phyloP scores from a whole-genome alignment of 2,888 invertebrate genomes.

The Xestoiulus laeticollis region DNA sequence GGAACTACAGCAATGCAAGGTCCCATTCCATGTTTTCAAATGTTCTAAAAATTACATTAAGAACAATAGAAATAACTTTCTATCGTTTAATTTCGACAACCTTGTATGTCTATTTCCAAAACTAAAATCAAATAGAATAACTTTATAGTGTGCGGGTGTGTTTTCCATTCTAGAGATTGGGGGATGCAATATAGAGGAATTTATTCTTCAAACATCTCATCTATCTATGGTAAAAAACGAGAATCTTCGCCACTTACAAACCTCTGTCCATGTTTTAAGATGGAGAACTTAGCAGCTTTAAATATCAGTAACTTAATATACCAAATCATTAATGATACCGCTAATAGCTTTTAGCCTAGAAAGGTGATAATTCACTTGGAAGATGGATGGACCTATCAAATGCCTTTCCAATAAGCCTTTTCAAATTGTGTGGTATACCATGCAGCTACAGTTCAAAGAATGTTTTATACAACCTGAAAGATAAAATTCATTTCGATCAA shows the following conservation, averaged over 20 bases:
- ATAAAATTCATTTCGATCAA: too few species aligned
- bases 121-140: too few species aligned
- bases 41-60: neutral
- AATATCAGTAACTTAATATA: neutral
- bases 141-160: too few species aligned
- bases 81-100: neutral
- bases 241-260: neutral
- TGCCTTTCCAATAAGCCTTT: neutral
- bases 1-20: neutral
- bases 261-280: neutral
- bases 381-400: neutral
- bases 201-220: neutral
- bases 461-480: too few species aligned
- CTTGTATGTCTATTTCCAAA: too few species aligned
- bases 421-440: neutral
- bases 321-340: neutral
- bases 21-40: neutral
- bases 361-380: neutral
- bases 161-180: too few species aligned
- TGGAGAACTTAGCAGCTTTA: neutral
- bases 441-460: neutral
- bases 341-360: neutral
- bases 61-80: neutral
- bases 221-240: neutral
- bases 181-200: too few species aligned